A percentile compares a stretch with the other conserved stretches of the same genome.
Evolutionary conservation across 2,113 vertebrate genomes (phyloP).

Genomic region (Noctilio leporinus): DNA sequence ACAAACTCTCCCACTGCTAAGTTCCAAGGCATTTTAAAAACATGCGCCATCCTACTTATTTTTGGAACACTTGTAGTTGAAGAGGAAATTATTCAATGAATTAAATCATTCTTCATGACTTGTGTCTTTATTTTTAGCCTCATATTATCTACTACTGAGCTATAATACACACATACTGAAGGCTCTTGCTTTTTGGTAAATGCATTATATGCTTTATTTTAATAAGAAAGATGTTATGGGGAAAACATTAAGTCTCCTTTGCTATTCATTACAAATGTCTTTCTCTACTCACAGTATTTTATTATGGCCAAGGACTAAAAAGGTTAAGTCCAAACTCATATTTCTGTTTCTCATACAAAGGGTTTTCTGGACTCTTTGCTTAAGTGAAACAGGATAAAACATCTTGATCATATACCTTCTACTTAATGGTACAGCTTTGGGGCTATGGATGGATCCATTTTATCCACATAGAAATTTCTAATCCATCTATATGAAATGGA

Average conservation of each 20-base stretch:
- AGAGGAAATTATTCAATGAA: not conserved
- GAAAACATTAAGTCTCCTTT: not conserved
- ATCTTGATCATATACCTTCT: not conserved
- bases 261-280: not conserved
- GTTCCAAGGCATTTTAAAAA: slow-evolving; percentile 24
- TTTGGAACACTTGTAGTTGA: not conserved
- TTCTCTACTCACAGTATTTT: not conserved
- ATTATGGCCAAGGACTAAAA: not conserved
- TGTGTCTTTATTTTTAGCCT: not conserved
- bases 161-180: not conserved
- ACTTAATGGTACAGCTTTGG: not conserved
- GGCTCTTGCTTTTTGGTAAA: not conserved
- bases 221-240: not conserved
- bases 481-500: not conserved
- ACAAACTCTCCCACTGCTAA: not conserved
- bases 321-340: not conserved
- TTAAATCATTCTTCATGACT: not conserved
- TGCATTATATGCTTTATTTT: not conserved
- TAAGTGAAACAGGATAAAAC: not conserved
- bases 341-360: not conserved
- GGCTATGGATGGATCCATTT: not conserved
- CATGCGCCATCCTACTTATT: not conserved
- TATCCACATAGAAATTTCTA: not conserved
- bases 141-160: not conserved
- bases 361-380: not conserved